A percentile compares a stretch with the other conserved stretches of the same genome.
These are phyloP conservation scores for Bovichtus variegatus DNA, from an alignment of 2,797 vertebrate genomes.

Conservation along the genomic window DNA sequence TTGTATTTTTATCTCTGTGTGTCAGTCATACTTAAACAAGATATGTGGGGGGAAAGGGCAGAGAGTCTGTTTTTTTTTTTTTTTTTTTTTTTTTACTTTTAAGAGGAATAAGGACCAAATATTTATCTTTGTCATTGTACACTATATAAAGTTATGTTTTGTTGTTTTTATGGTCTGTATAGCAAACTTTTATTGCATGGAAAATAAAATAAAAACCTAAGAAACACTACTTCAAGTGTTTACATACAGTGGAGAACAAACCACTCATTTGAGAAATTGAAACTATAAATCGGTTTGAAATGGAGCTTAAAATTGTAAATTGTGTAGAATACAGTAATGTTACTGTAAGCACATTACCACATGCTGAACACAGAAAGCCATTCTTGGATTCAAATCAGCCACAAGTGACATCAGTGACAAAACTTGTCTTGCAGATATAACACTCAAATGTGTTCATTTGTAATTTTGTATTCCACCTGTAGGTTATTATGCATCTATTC, in stretches of 20 bases:
- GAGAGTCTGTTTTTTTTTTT: not conserved
- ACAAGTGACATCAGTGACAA: not conserved
- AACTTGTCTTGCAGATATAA: not conserved
- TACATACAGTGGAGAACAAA: not conserved
- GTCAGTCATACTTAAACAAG: not conserved
- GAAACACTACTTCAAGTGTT: slow-evolving; percentile 3
- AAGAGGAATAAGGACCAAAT: slow-evolving; percentile 26
- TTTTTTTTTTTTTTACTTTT: not conserved
- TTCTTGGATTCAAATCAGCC: not conserved
- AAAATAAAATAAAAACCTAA: slow-evolving; percentile 43
- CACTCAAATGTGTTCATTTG: not conserved
- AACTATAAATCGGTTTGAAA: not conserved
- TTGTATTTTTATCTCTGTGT: slow-evolving; percentile 33
- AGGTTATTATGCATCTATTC: not conserved
- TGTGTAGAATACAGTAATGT: not conserved
- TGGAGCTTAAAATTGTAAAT: not conserved
- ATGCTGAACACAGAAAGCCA: not conserved
- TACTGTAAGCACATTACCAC: not conserved
- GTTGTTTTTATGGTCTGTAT: slow-evolving; percentile 32
- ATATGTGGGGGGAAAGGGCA: not conserved
- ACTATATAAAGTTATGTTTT: slow-evolving; percentile 14
- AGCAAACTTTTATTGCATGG: slow-evolving; percentile 25
- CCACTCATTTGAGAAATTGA: not conserved
- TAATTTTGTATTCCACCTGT: not conserved
- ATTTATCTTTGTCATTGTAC: slow-evolving; percentile 51